Evolutionary conservation across 2,888 invertebrate species (phyloP).

Genomic region (Sinodicranocentrus sp.): DNA sequence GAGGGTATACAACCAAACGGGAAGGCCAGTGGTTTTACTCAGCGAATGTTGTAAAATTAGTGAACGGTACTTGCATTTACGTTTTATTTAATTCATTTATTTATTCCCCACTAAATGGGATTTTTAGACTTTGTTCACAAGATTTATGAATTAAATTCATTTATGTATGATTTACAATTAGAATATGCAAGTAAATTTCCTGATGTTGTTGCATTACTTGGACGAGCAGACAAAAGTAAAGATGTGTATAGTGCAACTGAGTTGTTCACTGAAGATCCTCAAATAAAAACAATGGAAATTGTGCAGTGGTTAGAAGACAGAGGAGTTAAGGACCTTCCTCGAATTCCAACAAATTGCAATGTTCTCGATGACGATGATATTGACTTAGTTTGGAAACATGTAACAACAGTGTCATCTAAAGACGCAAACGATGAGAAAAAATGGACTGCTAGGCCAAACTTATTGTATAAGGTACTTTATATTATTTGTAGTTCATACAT

Average conservation of each 20-base stretch:
- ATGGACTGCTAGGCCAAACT: constrained; percentile 67
- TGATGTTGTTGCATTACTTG: constrained; percentile 84
- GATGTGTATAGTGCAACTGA: constrained; percentile 78
- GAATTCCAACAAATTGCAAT: constrained; percentile 73
- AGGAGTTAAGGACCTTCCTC: constrained; percentile 71
- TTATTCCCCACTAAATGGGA: too few species aligned
- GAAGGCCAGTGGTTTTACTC: constrained; percentile 88
- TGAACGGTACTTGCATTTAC: constrained; percentile 79
- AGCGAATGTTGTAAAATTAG: constrained; percentile 84
- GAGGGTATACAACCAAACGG: constrained; percentile 88
- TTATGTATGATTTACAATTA: constrained; percentile 37
- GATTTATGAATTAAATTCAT: too few species aligned
- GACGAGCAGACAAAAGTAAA: constrained; percentile 78
- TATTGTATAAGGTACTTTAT: constrained; percentile 70
- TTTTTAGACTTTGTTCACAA: too few species aligned
- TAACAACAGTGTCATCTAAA: constrained; percentile 4
- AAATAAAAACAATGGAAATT: constrained; percentile 68
- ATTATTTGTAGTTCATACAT: too few species aligned
- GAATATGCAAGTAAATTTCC: constrained; percentile 87
- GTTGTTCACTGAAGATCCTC: constrained; percentile 77
- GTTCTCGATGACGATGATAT: constrained; percentile 76
- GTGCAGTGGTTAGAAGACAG: constrained; percentile 73
- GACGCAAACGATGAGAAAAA: constrained; percentile 5
- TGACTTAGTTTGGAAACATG: constrained; percentile 72
- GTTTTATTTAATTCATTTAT: too few species aligned